These are phyloP conservation scores for Bolinopsis microptera DNA, from an alignment of 37 sponge, comb jelly and placozoan species.

Conservation along the genomic window DNA sequence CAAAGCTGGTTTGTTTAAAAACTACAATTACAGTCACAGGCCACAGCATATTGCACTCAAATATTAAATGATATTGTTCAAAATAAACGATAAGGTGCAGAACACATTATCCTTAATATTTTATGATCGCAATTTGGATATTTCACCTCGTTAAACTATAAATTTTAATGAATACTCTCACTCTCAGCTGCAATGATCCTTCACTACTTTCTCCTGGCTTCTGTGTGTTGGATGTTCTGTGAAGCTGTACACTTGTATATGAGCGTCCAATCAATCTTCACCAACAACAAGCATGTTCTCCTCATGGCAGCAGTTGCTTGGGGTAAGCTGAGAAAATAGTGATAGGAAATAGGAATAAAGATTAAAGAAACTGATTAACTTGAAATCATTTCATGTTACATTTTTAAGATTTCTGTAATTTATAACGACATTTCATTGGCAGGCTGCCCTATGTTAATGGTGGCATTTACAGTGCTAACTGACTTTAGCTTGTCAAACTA, in stretches of 20 bases:
- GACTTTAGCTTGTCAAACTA: background rate
- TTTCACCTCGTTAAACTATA: too few relatives aligned
- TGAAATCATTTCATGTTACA: too few relatives aligned
- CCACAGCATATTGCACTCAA: too few relatives aligned
- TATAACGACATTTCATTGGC: background rate
- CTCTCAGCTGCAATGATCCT: background rate
- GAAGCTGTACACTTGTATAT: background rate
- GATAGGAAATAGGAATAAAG: background rate
- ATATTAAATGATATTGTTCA: too few relatives aligned
- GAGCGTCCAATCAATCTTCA: background rate
- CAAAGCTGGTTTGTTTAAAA: background rate
- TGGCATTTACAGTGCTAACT: background rate
- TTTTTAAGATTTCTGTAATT: too few relatives aligned
- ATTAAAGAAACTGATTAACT: too few relatives aligned
- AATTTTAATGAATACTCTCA: too few relatives aligned
- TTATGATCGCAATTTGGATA: too few relatives aligned
- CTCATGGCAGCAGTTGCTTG: background rate
- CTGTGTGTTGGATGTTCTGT: slow-evolving; percentile 16
- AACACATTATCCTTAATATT: too few relatives aligned
- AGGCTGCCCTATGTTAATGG: background rate
- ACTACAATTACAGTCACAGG: too few relatives aligned
- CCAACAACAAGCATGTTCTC: background rate
- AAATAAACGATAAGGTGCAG: too few relatives aligned
- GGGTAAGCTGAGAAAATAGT: background rate
- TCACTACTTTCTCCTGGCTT: background rate